Evolutionary conservation across 2,113 vertebrate species (phyloP).

Genomic region (Heterotilapia buettikoferi): DNA sequence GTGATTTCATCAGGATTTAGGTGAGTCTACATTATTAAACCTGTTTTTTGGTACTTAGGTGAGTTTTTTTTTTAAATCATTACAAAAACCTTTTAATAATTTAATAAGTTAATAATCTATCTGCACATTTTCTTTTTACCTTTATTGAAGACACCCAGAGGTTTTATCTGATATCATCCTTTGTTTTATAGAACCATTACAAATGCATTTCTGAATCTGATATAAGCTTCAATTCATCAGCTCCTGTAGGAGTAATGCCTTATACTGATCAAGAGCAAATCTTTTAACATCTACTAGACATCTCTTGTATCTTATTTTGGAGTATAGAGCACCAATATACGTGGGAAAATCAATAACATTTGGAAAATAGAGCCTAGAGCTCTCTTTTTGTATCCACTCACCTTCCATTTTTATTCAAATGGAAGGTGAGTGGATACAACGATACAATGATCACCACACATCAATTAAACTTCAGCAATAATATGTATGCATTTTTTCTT

Average conservation of each 20-base stretch:
- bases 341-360: neutral
- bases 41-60: neutral
- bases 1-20: no score
- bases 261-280: neutral
- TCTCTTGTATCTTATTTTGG: neutral
- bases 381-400: no score
- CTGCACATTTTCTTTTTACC: neutral
- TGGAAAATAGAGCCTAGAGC: neutral
- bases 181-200: neutral
- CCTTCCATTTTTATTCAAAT: neutral
- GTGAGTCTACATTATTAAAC: neutral
- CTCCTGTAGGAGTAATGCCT: neutral
- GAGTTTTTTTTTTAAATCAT: neutral
- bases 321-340: neutral
- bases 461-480: neutral
- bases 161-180: neutral
- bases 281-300: neutral
- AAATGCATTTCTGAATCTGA: neutral
- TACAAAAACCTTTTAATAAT: neutral
- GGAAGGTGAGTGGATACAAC: neutral
- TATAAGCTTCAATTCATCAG: neutral
- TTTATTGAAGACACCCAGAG: neutral
- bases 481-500: neutral
- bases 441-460: neutral
- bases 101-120: neutral